Evolutionary conservation across 53 echinoderm and acorn worm genomes (phyloP), one percentile per base, ranked within the genome.

Genomic region (Glandiceps talaboti): DNA sequence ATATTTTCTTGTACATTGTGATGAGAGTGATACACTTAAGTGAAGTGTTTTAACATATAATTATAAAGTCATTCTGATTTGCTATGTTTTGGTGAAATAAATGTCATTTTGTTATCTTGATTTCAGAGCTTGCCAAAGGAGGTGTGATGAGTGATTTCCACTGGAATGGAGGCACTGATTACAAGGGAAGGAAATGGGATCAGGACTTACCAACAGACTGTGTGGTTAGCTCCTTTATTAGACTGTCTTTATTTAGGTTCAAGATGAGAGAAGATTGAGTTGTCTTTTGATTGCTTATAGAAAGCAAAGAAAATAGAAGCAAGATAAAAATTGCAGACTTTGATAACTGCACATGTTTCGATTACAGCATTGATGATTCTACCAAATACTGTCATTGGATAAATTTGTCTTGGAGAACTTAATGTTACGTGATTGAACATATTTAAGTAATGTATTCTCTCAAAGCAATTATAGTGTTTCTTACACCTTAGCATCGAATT

Each of bases 101-200:
- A 75, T 75, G 76, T 77, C 27, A 31, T 30, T 1, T 78, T 1
- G 30, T 78, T 31, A 26, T 28, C 29, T 28, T 30, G 27, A 25
- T 25, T 45, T 27, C 82, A 96, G 97, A 96, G 28, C 80, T 96
- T 10, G 88, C 90, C 0, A 78, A 80, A 74, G 97, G 92, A 29
- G 97, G 97, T 26, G 90, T 89, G 74, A 90, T 96, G 32, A 91
- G 93, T 86, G 97, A 96, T 28, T 96, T 93, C 76, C 75, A 92
- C 75, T 96, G 97, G 96, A 90, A 96, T 80, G 83, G 87, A 77
- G 97, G 97, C 27, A 88, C 83, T 20, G 89, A 90, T 32, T 88
- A 89, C 75, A 96, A 96, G 64, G 91, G 89, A 12, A 89, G 89
- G 28, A 96, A 96, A 78, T 96, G 97, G 97, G 91, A 96, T 31